phyloP scores from a whole-genome alignment of 2,888 invertebrate species.

The Lysandra coridon region DNA sequence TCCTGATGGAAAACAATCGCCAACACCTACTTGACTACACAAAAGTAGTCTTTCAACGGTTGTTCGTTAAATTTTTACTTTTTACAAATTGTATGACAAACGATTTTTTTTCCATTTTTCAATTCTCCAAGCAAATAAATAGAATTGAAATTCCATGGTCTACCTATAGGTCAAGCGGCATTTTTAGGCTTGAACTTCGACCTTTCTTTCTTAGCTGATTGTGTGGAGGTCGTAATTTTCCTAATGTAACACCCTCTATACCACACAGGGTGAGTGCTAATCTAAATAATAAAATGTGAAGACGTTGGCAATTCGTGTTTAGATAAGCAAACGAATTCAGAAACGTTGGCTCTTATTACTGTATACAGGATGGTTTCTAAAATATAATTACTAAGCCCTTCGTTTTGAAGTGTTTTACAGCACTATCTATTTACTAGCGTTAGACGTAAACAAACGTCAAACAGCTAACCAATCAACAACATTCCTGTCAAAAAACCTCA shows the following conservation, averaged over 20 bases:
- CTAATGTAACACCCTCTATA: neutral
- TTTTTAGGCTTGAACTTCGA: neutral
- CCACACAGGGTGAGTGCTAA: conserved; percentile 8
- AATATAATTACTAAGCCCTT: neutral
- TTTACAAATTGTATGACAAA: neutral
- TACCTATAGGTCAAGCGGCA: neutral
- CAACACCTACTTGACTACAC: neutral
- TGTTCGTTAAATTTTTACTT: too few relatives aligned
- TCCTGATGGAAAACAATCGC: neutral
- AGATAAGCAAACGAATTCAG: conserved; percentile 66
- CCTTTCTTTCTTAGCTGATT: conserved; percentile 5
- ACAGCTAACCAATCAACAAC: too few relatives aligned
- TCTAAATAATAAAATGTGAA: conserved; percentile 31
- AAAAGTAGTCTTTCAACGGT: too few relatives aligned
- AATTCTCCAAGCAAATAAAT: neutral
- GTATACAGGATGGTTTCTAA: conserved; percentile 50
- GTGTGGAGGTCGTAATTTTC: neutral
- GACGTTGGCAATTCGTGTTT: conserved; percentile 42
- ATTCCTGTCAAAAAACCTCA: too few relatives aligned
- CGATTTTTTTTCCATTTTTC: neutral
- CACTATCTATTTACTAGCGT: too few relatives aligned
- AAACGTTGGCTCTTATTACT: conserved; percentile 40
- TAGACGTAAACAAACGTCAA: too few relatives aligned
- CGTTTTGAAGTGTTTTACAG: too few relatives aligned
- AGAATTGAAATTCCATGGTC: neutral